A percentile compares a stretch with the other conserved stretches of the same genome.
These are phyloP conservation scores for Rhinolophus ferrumequinum DNA, from an alignment of 2,113 vertebrate genomes.

Conservation along the genomic window DNA sequence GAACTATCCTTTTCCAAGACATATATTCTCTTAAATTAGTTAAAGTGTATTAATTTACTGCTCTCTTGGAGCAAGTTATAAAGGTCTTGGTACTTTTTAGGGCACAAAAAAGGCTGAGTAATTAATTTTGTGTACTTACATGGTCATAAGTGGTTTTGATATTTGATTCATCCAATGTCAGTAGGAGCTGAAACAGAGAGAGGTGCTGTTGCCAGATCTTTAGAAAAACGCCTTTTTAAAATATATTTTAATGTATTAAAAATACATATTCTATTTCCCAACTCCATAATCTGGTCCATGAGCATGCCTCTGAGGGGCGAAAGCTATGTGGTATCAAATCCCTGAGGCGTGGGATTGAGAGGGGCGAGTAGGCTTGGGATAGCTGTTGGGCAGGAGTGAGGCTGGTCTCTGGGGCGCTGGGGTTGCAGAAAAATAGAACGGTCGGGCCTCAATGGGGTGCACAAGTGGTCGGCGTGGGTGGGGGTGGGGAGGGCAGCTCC, in stretches of 20 bases:
- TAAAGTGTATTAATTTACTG: neutral
- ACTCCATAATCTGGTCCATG: accelerated
- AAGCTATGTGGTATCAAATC: neutral
- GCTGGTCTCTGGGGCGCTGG: neutral
- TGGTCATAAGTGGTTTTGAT: neutral
- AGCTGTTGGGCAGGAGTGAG: no score
- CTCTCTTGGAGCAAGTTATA: neutral
- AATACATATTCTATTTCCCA: neutral
- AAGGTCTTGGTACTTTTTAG: neutral
- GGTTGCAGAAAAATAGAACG: no score
- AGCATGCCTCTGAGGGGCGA: no score
- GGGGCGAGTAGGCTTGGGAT: no score
- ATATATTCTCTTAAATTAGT: neutral
- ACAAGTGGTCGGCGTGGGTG: accelerated
- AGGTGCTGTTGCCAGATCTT: neutral
- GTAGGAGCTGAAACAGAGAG: neutral
- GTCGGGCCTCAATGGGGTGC: accelerated
- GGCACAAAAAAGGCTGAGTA: neutral
- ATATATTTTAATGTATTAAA: neutral
- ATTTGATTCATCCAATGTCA: neutral
- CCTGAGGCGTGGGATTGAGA: accelerated
- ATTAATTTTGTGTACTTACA: neutral
- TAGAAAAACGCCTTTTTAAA: neutral
- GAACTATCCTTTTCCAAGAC: neutral
- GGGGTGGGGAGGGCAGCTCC: no score